Conservation (phyloP, 2,797 vertebrate species). For the Anabacerthia variegaticeps region DNA sequence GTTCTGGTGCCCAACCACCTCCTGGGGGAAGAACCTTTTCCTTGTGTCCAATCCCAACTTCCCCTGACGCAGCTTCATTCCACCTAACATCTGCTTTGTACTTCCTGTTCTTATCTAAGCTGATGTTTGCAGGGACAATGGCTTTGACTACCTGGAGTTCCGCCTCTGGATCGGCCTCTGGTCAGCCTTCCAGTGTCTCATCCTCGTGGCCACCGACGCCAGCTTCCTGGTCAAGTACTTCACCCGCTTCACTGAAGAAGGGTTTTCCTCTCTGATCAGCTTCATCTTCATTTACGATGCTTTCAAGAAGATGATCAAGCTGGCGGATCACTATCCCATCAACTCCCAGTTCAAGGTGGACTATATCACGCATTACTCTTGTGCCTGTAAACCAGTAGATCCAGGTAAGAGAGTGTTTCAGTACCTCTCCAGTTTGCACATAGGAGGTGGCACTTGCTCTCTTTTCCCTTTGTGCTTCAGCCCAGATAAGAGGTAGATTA, state of each 20-base stretch:
- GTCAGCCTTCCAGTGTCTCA: constrained; percentile 92
- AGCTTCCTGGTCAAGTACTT: constrained; percentile 98
- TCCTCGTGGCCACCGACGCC: constrained; percentile 93
- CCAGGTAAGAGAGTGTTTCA: constrained; percentile 79
- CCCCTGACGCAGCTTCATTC: not conserved
- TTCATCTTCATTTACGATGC: constrained; percentile 99
- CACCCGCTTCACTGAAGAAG: constrained; percentile 97
- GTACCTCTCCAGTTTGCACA: not conserved
- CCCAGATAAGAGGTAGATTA: not conserved
- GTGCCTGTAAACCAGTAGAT: constrained; percentile 85
- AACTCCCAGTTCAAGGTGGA: constrained; percentile 85
- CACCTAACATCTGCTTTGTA: not conserved
- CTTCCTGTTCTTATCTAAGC: not conserved
- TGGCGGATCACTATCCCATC: constrained; percentile 92
- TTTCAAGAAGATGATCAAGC: constrained; percentile 98
- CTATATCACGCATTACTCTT: constrained; percentile 87
- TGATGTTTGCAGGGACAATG: constrained; percentile 81
- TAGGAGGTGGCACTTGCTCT: not conserved
- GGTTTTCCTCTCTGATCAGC: constrained; percentile 97
- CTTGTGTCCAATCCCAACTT: not conserved
- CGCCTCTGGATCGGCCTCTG: constrained; percentile 98
- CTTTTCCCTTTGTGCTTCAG: not conserved
- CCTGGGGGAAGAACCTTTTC: not conserved
- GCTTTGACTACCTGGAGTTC: constrained; percentile 95
- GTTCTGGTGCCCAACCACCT: not conserved